A percentile compares a stretch with the other conserved stretches of the same genome.
phyloP scores from a whole-genome alignment of 2,113 vertebrate genomes.

The Tylochromis polylepis region DNA sequence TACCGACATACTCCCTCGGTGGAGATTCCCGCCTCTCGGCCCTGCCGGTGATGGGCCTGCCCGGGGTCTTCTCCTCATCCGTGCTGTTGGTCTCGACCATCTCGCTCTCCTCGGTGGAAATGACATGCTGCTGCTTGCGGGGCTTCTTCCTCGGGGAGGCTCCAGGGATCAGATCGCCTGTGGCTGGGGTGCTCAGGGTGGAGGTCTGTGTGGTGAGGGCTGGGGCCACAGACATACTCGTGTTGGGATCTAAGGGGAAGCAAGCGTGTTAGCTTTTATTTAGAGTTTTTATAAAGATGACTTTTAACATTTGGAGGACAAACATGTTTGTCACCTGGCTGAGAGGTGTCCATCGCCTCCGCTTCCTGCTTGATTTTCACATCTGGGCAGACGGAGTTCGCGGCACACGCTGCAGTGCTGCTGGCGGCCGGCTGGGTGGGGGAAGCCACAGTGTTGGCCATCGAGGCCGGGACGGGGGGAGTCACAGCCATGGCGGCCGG shows the following conservation, averaged over 20 bases:
- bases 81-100: constrained; percentile 99
- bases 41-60: constrained; percentile 82
- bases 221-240: constrained; percentile 45
- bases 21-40: constrained; percentile 91
- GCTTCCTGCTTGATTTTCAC: constrained; percentile 91
- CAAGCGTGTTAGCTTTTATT: background rate
- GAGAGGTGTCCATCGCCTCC: constrained; percentile 82
- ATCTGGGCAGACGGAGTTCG: constrained; percentile 81
- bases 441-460: constrained; percentile 81
- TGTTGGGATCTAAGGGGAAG: constrained; percentile 35
- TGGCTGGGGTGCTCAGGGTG: constrained; percentile 71
- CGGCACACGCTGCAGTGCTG: constrained; percentile 78
- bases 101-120: constrained; percentile 96
- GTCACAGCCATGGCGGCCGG: constrained; percentile 80
- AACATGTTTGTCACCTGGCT: constrained; percentile 40
- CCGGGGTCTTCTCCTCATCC: constrained; percentile 87
- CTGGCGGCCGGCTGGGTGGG: constrained; percentile 81
- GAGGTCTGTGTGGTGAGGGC: constrained; percentile 79
- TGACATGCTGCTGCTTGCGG: constrained; percentile 96
- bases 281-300: background rate
- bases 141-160: constrained; percentile 97
- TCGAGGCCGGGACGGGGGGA: constrained; percentile 75
- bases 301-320: background rate
- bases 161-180: constrained; percentile 87
- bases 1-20: constrained; percentile 96